Evolutionary conservation across 2,797 vertebrate genomes (phyloP).

Genomic region (Brachyalestes nurse): DNA sequence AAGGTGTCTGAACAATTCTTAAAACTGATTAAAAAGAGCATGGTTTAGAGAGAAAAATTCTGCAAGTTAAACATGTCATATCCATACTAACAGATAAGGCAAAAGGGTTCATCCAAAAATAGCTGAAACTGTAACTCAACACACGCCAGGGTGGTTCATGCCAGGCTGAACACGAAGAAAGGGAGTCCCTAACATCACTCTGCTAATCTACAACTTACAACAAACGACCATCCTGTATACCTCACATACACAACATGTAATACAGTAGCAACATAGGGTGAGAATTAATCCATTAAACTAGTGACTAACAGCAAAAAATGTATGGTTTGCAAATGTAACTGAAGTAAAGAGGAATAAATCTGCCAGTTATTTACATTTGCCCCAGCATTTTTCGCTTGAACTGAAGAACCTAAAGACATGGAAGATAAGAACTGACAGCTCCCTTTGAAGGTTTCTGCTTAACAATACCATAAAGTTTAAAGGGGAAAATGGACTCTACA

Average conservation of each 20-base stretch:
- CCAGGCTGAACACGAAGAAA: slow-evolving; percentile 11
- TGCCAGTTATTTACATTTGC: neutral
- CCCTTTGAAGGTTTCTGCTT: too few relatives aligned
- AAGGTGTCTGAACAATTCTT: neutral
- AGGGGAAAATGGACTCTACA: too few relatives aligned
- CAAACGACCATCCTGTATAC: neutral
- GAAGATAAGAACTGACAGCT: neutral
- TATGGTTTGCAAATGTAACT: too few relatives aligned
- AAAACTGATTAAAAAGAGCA: neutral
- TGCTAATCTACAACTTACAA: neutral
- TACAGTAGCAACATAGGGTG: neutral
- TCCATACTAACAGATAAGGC: slow-evolving; percentile 26
- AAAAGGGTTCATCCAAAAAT: slow-evolving; percentile 31
- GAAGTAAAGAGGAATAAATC: neutral
- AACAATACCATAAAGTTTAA: too few relatives aligned
- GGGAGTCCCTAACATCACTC: slow-evolving; percentile 7
- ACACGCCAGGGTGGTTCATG: slow-evolving; percentile 13
- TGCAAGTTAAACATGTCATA: neutral
- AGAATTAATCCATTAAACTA: neutral
- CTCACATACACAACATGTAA: neutral
- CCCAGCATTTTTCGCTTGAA: neutral
- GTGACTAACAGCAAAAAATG: too few relatives aligned
- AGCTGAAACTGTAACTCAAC: slow-evolving; percentile 32
- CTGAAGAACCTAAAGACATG: neutral
- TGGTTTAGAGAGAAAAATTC: neutral